Evolutionary conservation across 2,113 vertebrate species (phyloP).

Genomic region (Pedetes capensis): DNA sequence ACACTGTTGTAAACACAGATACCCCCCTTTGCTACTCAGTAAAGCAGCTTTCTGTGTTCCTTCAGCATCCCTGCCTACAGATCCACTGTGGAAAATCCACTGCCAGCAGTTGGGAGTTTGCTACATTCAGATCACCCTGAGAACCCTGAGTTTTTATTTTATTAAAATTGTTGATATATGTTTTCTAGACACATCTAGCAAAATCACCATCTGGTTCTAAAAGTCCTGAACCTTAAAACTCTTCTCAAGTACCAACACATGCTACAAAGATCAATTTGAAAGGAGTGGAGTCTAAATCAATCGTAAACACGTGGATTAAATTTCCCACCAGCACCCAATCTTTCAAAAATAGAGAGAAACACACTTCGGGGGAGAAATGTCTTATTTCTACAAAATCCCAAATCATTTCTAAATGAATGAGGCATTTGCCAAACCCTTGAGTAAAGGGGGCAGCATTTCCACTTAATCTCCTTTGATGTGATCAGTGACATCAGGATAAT

Average conservation of each 20-base stretch:
- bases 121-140: neutral
- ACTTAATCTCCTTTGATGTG: constrained; percentile 52
- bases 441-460: neutral
- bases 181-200: constrained; percentile 57
- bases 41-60: neutral
- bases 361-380: neutral
- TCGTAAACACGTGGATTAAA: constrained; percentile 75
- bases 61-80: neutral
- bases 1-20: neutral
- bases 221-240: constrained; percentile 70
- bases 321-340: constrained; percentile 64
- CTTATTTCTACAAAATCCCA: constrained; percentile 63
- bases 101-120: neutral
- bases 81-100: neutral
- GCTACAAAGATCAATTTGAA: constrained; percentile 74
- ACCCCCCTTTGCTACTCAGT: neutral
- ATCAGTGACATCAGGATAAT: neutral
- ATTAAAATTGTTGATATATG: constrained; percentile 15
- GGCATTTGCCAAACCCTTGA: neutral
- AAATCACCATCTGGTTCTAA: constrained; percentile 66
- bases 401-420: neutral
- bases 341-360: constrained; percentile 70
- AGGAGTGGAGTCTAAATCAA: constrained; percentile 61
- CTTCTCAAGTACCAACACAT: constrained; percentile 58
- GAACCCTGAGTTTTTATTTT: constrained; percentile 17